These are phyloP conservation scores for Etheostoma cragini DNA, from an alignment of 2,113 vertebrate species.

Conservation along the genomic window DNA sequence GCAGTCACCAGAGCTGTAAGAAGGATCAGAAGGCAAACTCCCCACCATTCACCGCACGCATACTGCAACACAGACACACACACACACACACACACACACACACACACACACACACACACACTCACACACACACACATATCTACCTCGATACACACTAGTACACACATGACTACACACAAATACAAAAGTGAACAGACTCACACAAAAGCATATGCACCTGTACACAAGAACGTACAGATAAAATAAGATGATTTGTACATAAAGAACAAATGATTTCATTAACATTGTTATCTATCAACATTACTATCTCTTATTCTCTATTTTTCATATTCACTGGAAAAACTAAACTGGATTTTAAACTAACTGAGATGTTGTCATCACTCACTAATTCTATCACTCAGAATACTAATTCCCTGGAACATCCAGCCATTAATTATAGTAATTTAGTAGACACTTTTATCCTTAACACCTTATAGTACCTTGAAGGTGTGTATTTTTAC, in stretches of 20 bases:
- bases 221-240: constrained; percentile 16
- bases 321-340: constrained; percentile 24
- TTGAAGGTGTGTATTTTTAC: constrained; percentile 56
- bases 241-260: constrained; percentile 12
- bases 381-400: constrained; percentile 71
- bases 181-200: constrained; percentile 5
- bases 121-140: too few relatives aligned
- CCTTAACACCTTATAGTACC: constrained; percentile 60
- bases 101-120: constrained; percentile 9
- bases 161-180: constrained; percentile 34
- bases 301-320: constrained; percentile 14
- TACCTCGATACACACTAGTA: neutral
- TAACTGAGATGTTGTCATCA: constrained; percentile 64
- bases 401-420: constrained; percentile 71
- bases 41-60: constrained; percentile 52
- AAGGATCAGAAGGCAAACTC: constrained; percentile 74
- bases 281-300: constrained; percentile 18
- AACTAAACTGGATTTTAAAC: constrained; percentile 45
- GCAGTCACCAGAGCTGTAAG: constrained; percentile 73
- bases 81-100: constrained; percentile 16
- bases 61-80: constrained; percentile 37
- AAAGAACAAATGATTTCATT: constrained; percentile 10
- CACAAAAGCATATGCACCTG: constrained; percentile 1
- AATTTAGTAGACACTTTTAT: constrained; percentile 66
- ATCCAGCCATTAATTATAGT: constrained; percentile 74